Percentiles rank a stretch among this genome's conserved stretches.
Conservation (phyloP, 2,888 invertebrate species). For the Rapana venosa region DNA sequence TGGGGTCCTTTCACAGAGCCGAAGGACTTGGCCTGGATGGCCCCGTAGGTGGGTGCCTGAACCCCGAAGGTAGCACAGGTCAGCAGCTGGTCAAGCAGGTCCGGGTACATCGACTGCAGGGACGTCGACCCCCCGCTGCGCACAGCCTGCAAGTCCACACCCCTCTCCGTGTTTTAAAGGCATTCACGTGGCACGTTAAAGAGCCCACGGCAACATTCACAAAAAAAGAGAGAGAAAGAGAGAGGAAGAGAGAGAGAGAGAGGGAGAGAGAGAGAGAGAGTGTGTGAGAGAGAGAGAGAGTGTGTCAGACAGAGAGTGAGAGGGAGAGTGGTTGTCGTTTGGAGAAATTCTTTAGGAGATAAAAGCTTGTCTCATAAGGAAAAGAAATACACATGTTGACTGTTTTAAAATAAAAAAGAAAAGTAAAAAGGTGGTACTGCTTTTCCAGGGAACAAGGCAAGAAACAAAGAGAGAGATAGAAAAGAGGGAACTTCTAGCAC, state of each 20-base stretch:
- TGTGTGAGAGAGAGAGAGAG: no score
- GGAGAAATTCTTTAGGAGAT: no score
- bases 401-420: no score
- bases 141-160: background rate
- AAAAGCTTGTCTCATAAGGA: no score
- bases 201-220: background rate
- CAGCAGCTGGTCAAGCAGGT: slow-evolving; percentile 78
- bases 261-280: background rate
- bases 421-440: no score
- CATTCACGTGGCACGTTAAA: background rate
- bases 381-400: no score
- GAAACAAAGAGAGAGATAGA: no score
- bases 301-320: no score
- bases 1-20: slow-evolving; percentile 70
- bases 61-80: slow-evolving; percentile 83
- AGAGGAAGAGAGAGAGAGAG: background rate
- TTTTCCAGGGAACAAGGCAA: no score
- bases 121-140: slow-evolving; percentile 80
- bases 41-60: slow-evolving; percentile 83
- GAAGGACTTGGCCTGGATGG: slow-evolving; percentile 76
- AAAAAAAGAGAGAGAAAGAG: background rate
- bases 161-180: background rate
- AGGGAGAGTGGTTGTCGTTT: no score
- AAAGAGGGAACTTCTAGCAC: no score
- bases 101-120: slow-evolving; percentile 79